These are phyloP conservation scores for Venustoraphidia nigricollis DNA, from an alignment of 2,888 invertebrate species.

Conservation along the genomic window DNA sequence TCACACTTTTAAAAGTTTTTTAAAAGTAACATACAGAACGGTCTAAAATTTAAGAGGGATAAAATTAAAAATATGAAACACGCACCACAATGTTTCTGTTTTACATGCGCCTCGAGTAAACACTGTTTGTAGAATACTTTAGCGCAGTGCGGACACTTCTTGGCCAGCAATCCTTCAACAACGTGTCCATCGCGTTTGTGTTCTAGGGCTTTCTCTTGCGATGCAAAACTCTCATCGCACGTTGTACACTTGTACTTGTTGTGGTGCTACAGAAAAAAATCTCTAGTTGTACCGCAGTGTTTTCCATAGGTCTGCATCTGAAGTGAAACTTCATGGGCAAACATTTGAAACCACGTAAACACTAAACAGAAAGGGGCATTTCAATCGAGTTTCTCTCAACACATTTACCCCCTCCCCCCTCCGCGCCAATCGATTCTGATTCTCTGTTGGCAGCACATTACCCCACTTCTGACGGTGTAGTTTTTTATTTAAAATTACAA, in stretches of 20 bases:
- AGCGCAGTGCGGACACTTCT: conserved; percentile 15
- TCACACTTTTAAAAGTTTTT: too few relatives aligned
- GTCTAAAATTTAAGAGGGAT: not conserved
- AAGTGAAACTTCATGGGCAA: not conserved
- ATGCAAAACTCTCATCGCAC: conserved; percentile 22
- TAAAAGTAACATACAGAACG: too few relatives aligned
- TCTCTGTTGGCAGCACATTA: too few relatives aligned
- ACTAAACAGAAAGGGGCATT: not conserved
- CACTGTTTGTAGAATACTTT: conserved; percentile 12
- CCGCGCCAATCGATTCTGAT: too few relatives aligned
- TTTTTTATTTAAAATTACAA: too few relatives aligned
- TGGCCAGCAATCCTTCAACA: conserved; percentile 14
- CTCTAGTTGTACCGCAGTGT: not conserved
- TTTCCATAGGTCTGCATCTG: not conserved
- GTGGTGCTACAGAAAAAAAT: conserved; percentile 17
- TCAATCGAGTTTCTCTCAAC: too few relatives aligned
- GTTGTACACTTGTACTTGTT: conserved; percentile 22
- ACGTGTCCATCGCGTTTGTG: conserved; percentile 15
- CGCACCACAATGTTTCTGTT: conserved; percentile 12
- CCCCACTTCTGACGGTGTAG: too few relatives aligned
- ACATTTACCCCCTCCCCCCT: too few relatives aligned
- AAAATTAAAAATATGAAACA: not conserved
- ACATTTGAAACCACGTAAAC: not conserved
- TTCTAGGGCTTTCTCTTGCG: conserved; percentile 16
- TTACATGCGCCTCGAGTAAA: conserved; percentile 13